Conservation (phyloP, 2,888 invertebrate genomes). For the Arctia plantaginis region DNA sequence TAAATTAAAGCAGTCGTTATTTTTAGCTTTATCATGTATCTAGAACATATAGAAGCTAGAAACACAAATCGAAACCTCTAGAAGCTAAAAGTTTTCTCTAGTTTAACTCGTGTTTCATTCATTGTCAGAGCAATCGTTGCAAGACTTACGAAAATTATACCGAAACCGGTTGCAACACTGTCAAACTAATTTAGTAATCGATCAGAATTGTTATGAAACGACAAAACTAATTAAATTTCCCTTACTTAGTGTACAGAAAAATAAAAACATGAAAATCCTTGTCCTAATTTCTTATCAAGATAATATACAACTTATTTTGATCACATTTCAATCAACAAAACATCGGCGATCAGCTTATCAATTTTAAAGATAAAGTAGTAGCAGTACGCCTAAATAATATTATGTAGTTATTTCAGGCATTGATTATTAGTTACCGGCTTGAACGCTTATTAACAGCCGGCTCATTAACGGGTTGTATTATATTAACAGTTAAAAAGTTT, state of each 20-base stretch:
- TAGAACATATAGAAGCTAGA: not conserved
- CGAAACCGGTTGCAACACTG: slow-evolving; percentile 45
- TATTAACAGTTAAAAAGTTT: not conserved
- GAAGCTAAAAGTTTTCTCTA: not conserved
- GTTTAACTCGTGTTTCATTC: slow-evolving; percentile 18
- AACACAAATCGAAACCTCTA: not conserved
- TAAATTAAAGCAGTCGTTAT: not conserved
- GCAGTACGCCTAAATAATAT: not conserved
- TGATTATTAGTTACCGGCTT: not conserved
- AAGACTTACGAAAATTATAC: slow-evolving; percentile 42
- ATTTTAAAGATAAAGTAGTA: not conserved
- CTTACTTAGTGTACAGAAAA: slow-evolving; percentile 21
- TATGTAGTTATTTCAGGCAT: not conserved
- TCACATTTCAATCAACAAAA: not conserved
- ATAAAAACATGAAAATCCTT: slow-evolving; percentile 30
- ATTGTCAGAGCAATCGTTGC: slow-evolving; percentile 29
- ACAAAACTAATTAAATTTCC: slow-evolving; percentile 36
- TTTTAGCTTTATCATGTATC: not conserved
- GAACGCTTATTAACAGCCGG: not conserved
- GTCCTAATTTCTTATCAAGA: slow-evolving; percentile 23
- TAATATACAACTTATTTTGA: not conserved
- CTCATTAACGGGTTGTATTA: too few species aligned
- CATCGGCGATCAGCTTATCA: slow-evolving; percentile 1
- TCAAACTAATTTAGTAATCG: slow-evolving; percentile 28
- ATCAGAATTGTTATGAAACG: slow-evolving; percentile 35